Evolutionary conservation across 2,888 invertebrate species (phyloP).

Genomic region (Nymphalis c-album): DNA sequence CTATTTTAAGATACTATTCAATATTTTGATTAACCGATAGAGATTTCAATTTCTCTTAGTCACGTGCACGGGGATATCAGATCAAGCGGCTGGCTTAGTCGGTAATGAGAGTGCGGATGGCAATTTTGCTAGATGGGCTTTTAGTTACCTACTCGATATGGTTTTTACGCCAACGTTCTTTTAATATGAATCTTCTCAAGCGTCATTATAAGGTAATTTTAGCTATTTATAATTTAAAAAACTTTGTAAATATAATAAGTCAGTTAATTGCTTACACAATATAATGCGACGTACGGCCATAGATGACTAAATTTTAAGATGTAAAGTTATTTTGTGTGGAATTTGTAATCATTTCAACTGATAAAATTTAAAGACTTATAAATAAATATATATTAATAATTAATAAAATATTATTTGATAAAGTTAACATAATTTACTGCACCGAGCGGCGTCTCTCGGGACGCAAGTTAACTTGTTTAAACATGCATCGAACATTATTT

Average conservation of each 20-base stretch:
- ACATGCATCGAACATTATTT: slow-evolving; percentile 50
- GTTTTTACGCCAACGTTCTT: slow-evolving; percentile 70
- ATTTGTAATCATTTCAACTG: too few species aligned
- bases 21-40: slow-evolving; percentile 80
- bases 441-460: slow-evolving; percentile 30
- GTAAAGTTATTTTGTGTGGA: too few species aligned
- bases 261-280: neutral
- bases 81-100: slow-evolving; percentile 75
- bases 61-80: slow-evolving; percentile 77
- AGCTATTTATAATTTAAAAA: too few species aligned
- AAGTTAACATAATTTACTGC: slow-evolving; percentile 33
- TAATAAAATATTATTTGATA: slow-evolving; percentile 26
- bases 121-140: slow-evolving; percentile 78
- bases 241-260: too few species aligned
- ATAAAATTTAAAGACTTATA: neutral
- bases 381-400: neutral
- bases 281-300: neutral
- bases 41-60: slow-evolving; percentile 81
- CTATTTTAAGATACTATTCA: slow-evolving; percentile 59
- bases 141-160: slow-evolving; percentile 63
- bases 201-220: neutral
- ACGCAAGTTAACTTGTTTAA: slow-evolving; percentile 39
- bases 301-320: too few species aligned
- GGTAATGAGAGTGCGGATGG: slow-evolving; percentile 79
- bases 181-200: slow-evolving; percentile 57